These are phyloP conservation scores for Gonocerus acuteangulatus DNA, from an alignment of 2,888 invertebrate species.

Conservation along the genomic window DNA sequence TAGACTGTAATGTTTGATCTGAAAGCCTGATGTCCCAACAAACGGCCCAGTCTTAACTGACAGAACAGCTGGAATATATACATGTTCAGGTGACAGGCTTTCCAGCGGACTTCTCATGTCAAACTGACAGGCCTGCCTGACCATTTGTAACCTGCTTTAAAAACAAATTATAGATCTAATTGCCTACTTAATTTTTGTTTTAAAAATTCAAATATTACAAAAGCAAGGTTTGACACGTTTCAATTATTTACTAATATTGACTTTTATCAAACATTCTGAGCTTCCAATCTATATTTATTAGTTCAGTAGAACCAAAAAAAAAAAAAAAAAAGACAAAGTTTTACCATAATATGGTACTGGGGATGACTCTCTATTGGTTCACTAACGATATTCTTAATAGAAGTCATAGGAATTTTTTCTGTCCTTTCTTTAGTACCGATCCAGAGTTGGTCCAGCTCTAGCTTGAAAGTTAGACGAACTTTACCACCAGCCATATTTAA, in stretches of 20 bases:
- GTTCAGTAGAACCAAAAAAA: too few species aligned
- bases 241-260: background rate
- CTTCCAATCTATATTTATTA: background rate
- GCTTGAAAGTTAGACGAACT: slow-evolving; percentile 83
- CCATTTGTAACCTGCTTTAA: too few species aligned
- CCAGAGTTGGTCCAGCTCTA: slow-evolving; percentile 85
- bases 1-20: too few species aligned
- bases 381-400: slow-evolving; percentile 69
- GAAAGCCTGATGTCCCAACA: too few species aligned
- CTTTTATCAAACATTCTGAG: background rate
- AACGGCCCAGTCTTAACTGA: too few species aligned
- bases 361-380: slow-evolving; percentile 84
- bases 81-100: too few species aligned
- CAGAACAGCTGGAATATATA: too few species aligned
- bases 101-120: too few species aligned
- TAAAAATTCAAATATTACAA: too few species aligned
- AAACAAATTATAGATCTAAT: too few species aligned
- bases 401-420: slow-evolving; percentile 82
- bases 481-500: slow-evolving; percentile 82
- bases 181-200: too few species aligned
- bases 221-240: background rate
- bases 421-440: slow-evolving; percentile 87
- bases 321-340: slow-evolving; percentile 40
- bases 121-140: too few species aligned
- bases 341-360: slow-evolving; percentile 84